phyloP scores from a whole-genome alignment of 1,140 invertebrate genomes.

The Zaprionus lachaisei region DNA sequence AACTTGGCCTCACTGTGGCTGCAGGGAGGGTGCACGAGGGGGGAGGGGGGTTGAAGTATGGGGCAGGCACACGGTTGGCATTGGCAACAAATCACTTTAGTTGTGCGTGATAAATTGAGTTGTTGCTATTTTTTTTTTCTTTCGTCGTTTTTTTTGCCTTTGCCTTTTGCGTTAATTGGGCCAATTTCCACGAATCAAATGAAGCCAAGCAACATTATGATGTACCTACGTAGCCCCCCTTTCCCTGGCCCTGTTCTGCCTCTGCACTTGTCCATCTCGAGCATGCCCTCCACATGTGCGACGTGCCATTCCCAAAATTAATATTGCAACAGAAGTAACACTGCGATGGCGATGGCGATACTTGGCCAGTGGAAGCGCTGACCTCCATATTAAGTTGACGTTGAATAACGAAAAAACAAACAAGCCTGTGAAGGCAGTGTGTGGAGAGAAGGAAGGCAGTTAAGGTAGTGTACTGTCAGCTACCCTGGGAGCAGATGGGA shows the following conservation, averaged over 20 bases:
- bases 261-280: constrained; percentile 5
- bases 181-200: constrained; percentile 74
- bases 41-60: not conserved
- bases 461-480: not conserved
- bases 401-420: constrained; percentile 18
- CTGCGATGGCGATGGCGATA: constrained; percentile 1
- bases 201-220: constrained; percentile 41
- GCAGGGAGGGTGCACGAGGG: not conserved
- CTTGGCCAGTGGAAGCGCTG: constrained; percentile 34
- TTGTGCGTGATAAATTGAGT: constrained; percentile 83
- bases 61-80: constrained; percentile 60
- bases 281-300: constrained; percentile 32
- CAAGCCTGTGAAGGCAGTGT: not conserved
- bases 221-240: constrained; percentile 9
- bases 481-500: not conserved
- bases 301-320: constrained; percentile 66
- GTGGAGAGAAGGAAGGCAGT: not conserved
- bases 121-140: constrained; percentile 47
- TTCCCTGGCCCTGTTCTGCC: not conserved
- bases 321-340: constrained; percentile 64
- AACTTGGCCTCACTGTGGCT: too few relatives aligned
- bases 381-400: constrained; percentile 70
- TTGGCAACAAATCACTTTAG: constrained; percentile 83
- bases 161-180: constrained; percentile 79
- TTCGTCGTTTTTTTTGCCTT: constrained; percentile 4